Conservation (phyloP, 2,888 invertebrate species). For the Drosophila recens region DNA sequence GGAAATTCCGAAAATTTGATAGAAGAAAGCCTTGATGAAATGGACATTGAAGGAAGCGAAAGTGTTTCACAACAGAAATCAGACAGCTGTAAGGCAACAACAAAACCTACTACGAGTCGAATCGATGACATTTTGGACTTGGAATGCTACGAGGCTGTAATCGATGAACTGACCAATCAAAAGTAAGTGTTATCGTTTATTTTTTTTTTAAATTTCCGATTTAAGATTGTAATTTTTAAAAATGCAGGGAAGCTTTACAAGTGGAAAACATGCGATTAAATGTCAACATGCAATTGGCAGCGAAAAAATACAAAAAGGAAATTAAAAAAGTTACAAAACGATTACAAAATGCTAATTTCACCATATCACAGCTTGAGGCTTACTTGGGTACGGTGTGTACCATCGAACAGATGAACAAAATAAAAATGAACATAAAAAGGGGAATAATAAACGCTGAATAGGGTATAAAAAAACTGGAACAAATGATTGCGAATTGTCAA, state of each 20-base stretch:
- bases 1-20: neutral
- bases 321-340: neutral
- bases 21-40: neutral
- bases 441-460: neutral
- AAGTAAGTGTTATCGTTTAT: constrained; percentile 18
- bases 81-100: no score
- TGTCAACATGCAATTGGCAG: constrained; percentile 26
- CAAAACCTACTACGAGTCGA: no score
- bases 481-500: neutral
- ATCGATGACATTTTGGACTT: constrained; percentile 10
- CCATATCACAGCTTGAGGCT: constrained; percentile 8
- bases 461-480: neutral
- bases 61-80: neutral
- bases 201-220: no score
- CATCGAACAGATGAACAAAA: neutral
- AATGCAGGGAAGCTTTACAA: constrained; percentile 14
- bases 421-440: neutral
- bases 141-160: constrained; percentile 31
- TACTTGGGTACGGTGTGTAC: neutral
- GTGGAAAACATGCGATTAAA: constrained; percentile 12
- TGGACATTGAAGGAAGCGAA: neutral
- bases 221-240: no score
- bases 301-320: constrained; percentile 9
- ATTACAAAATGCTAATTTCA: neutral
- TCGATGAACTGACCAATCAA: constrained; percentile 37